Evolutionary conservation across 2,888 invertebrate species (phyloP).

Genomic region (Phaonia tiefii): DNA sequence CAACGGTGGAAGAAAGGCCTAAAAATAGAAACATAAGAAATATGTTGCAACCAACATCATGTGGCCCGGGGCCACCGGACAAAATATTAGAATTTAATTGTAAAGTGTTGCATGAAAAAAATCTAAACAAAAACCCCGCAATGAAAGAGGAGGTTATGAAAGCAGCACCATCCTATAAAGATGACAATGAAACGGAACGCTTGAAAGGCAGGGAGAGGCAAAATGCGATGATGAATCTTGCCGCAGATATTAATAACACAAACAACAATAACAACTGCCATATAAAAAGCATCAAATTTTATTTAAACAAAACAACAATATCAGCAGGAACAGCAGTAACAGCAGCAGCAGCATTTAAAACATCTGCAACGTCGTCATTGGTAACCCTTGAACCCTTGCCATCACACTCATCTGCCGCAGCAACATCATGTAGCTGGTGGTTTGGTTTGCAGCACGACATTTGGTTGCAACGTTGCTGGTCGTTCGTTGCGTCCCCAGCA

Average conservation of each 20-base stretch:
- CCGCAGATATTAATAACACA: constrained; percentile 39
- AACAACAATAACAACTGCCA: constrained; percentile 62
- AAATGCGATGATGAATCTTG: constrained; percentile 46
- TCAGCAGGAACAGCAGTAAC: constrained; percentile 12
- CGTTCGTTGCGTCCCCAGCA: constrained; percentile 34
- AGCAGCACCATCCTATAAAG: constrained; percentile 9
- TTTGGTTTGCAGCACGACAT: background rate
- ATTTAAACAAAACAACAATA: constrained; percentile 63
- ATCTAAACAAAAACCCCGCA: constrained; percentile 33
- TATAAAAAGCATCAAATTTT: constrained; percentile 61
- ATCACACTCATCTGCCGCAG: constrained; percentile 43
- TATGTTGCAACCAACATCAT: constrained; percentile 80
- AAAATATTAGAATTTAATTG: constrained; percentile 62
- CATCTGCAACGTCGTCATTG: too few species aligned
- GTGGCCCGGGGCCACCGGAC: constrained; percentile 79
- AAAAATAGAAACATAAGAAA: constrained; percentile 69
- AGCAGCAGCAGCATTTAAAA: constrained; percentile 6
- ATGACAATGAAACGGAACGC: constrained; percentile 49
- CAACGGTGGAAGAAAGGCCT: constrained; percentile 29
- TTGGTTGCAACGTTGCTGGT: constrained; percentile 10
- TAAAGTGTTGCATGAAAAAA: constrained; percentile 8
- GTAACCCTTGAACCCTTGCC: constrained; percentile 40
- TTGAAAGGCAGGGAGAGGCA: constrained; percentile 42
- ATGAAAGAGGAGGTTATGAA: constrained; percentile 37
- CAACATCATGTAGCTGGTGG: constrained; percentile 37